Base-by-base conservation (phyloP, 37 sponge, comb jelly and placozoan species). In the Theonella swinhoei region DNA sequence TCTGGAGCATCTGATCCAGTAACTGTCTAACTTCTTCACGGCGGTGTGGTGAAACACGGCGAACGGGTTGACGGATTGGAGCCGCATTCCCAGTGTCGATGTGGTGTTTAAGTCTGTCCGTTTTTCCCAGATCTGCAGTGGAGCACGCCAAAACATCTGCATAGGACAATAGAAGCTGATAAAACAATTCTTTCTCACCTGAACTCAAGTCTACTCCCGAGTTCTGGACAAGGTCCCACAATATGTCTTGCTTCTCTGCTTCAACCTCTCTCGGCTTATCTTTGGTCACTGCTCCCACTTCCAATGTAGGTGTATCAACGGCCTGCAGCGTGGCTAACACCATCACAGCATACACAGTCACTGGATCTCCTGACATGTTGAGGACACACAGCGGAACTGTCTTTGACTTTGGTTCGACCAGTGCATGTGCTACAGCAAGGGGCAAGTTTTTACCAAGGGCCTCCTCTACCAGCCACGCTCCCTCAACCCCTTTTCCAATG, bases 1-100 rank as follows among this genome's bases (percentile, higher is more conserved):
- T 74, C 74, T 74, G 42, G 23, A 74, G 74, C 74, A 74, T 74
- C 43, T 74, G 36, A 24, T 74, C 36, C 7, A 74, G 36, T 23
- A 38, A n/a, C 74, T 35, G 23, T 24, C 26, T 36, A n/a, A 35
- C 74, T 28, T 74, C 36, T 42, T 74, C 74, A 36, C 74, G 42
- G 26, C 43, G 40, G 43, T n/a, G 25, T 28, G 42, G 36, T 39
- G 74, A 35, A 22, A 74, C 26, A 23, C 74, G 74, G n/a, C 74
- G 30, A 38, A 23, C 40, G 23, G 74, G 74, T 35, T 74, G 74
- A 23, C 74, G 22, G 74, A 74, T 74, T 22, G 74, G 74, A 39
- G 74, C 42, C 23, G 30, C 36, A 74, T 35, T 35, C 24, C 74
- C 74, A 41, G 74, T 74, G 42, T 74, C 26, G 26, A 74, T 74